Evolutionary conservation across 1,140 invertebrate species (phyloP), one percentile per base, ranked within the genome.

Genomic region (Diabrotica undecimpunctata): DNA sequence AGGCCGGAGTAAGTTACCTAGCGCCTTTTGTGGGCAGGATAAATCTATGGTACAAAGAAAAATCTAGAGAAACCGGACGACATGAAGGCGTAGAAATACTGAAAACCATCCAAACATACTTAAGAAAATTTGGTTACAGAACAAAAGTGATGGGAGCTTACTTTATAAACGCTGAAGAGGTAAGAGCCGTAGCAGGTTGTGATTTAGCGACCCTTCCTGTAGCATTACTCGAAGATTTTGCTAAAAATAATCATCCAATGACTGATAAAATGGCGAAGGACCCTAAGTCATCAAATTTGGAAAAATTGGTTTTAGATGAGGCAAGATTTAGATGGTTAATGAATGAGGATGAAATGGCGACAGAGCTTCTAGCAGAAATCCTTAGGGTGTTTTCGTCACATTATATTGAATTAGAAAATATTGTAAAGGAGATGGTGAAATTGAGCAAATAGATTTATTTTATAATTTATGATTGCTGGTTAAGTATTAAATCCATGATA

Each of bases 281-380:
- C 25, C 25, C 25, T 4, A 14, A 46, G 7, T 38, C 57, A 0
- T 6, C 39, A 39, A 10, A n/a, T 2, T 52, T 51, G 59, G 13
- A 61, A 12, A 51, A 51, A 52, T 11, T 61, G 12, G 46, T 52
- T 11, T 0, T 61, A 2, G 10, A 41, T 14, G 59, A 61, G 25
- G 39, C 59, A 35, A 53, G 36, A 3, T 53, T 61, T 14, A 61
- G 59, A 36, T 52, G 46, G 50, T 7, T 61, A 50, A 36, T 61
- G 14, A 52, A 61, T 38, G 59, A 61, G 12, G 50, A 61, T 61
- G 9, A 53, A 36, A 61, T 61, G 59, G 50, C 59, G 11, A 53
- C 59, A 52, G 51, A 11, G 11, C n/a, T 52, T n/a, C 59, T 61
- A 12, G 35, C 59, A 10, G 59, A 61, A 25, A 35, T n/a, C 1